Base-by-base conservation (phyloP, 2,797 vertebrate genomes). In the Rhinichthys osculus region DNA sequence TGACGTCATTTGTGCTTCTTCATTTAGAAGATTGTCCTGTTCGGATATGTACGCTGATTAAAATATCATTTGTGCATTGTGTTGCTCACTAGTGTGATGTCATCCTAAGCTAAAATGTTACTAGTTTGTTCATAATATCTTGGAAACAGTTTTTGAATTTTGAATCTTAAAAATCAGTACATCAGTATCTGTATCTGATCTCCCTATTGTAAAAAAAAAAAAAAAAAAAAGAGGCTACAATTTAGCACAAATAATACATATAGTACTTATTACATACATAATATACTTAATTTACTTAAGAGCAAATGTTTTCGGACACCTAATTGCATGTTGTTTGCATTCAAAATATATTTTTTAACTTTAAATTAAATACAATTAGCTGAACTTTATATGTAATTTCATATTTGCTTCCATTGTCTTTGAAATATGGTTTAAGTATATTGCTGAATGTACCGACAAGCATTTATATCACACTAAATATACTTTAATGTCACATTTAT, bases 1-100 rank as follows among this genome's bases (percentile, higher is more conserved):
- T 92, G 92, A 93, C 85, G 78, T 88, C 71, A 87, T 50, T 40
- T 40, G 3, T 35, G 42, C 5, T 40, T n/a, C 70, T 23, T 54
- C 27, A 72, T 14, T 66, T 38, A 30, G 57, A 70, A n/a, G 27
- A 27, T 44, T 62, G 57, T 62, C 33, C 14, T 82, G 17, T 40
- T 73, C 23, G 19, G 35, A 62, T 71, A 35, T 5, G 9, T 19
- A 42, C 13, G 4, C 59, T 50, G 40, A 83, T 82, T 83, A 33
- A 82, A 74, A 74, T 88, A 89, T 42, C 44, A 81, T 78, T 72
- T 89, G 27, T 64, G 13, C 27, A 64, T 9, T 69, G 5, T 47
- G 40, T 62, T 9, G 9, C 38, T 44, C 21, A 35, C 40, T 35
- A 0, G 1, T 27, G 17, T 44, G 16, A 78, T 78, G 13, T 40